phyloP scores from a whole-genome alignment of 2,113 vertebrate species.

The Oophaga pumilio region DNA sequence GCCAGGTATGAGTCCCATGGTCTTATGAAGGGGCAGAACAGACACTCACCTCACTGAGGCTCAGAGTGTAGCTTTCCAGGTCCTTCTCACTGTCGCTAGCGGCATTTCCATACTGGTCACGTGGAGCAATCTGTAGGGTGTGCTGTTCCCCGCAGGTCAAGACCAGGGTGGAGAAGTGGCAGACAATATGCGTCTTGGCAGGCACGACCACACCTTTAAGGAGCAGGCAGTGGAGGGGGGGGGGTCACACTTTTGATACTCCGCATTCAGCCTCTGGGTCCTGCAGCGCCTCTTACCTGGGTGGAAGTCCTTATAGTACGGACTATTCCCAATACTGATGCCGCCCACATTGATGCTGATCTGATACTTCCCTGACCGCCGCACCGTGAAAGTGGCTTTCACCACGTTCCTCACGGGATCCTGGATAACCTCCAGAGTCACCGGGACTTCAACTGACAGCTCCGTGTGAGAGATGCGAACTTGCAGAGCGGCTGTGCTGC shows the following conservation, averaged over 20 bases:
- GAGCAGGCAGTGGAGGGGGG: slow-evolving; percentile 48
- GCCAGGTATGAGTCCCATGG: too few relatives aligned
- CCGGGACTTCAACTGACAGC: slow-evolving; percentile 92
- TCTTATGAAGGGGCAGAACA: too few relatives aligned
- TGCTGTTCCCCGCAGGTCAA: slow-evolving; percentile 90
- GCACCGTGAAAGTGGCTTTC: slow-evolving; percentile 96
- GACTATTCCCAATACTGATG: slow-evolving; percentile 94
- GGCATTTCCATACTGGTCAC: slow-evolving; percentile 96
- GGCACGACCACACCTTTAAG: slow-evolving; percentile 90
- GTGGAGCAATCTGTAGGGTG: slow-evolving; percentile 91
- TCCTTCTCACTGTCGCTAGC: slow-evolving; percentile 91
- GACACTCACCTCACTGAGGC: slow-evolving; percentile 73
- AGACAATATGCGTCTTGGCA: slow-evolving; percentile 96
- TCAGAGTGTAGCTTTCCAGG: slow-evolving; percentile 87
- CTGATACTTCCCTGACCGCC: slow-evolving; percentile 93
- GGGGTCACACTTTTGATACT: not conserved
- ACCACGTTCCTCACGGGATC: slow-evolving; percentile 90
- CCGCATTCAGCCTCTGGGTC: not conserved
- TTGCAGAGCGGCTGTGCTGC: slow-evolving; percentile 87
- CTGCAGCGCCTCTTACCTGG: slow-evolving; percentile 77
- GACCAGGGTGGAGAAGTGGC: slow-evolving; percentile 96
- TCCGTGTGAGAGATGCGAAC: slow-evolving; percentile 95
- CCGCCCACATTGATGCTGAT: slow-evolving; percentile 93
- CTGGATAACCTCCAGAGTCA: slow-evolving; percentile 94
- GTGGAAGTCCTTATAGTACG: slow-evolving; percentile 96